Evolutionary conservation across 2,113 vertebrate genomes (phyloP).

Genomic region (Seriola aureovittata): DNA sequence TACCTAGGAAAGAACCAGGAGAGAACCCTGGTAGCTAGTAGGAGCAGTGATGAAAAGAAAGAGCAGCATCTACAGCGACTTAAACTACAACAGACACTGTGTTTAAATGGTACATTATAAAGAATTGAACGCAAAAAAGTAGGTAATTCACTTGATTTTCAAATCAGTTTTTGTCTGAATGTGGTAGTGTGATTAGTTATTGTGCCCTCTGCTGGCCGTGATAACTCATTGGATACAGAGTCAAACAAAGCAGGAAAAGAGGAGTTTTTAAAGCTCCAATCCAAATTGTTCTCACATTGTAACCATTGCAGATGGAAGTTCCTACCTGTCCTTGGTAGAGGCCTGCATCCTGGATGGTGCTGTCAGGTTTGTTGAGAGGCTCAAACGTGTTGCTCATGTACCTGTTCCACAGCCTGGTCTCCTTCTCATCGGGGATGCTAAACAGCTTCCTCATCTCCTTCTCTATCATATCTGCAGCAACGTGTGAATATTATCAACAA

Average conservation of each 20-base stretch:
- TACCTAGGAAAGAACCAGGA: neutral
- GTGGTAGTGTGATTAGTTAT: neutral
- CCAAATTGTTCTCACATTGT: neutral
- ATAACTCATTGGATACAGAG: neutral
- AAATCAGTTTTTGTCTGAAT: neutral
- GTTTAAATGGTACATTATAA: neutral
- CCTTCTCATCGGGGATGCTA: constrained; percentile 95
- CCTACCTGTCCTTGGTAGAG: constrained; percentile 98
- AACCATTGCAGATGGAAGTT: constrained; percentile 1
- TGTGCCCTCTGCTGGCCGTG: constrained; percentile 34
- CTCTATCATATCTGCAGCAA: constrained; percentile 92
- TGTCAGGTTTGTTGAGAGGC: constrained; percentile 97
- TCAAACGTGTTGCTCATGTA: constrained; percentile 99
- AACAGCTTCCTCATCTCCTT: constrained; percentile 99
- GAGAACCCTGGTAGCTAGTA: neutral
- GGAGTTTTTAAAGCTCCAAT: neutral
- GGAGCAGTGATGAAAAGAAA: neutral
- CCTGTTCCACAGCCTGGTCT: constrained; percentile 98
- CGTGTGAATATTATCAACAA: neutral
- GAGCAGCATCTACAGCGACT: neutral
- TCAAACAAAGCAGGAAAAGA: neutral
- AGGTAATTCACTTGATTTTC: neutral
- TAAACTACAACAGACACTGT: neutral
- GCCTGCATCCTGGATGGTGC: constrained; percentile 98
- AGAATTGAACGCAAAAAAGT: neutral